Conservation (phyloP, 2,113 vertebrate species). For the Melanerpes formicivorus region DNA sequence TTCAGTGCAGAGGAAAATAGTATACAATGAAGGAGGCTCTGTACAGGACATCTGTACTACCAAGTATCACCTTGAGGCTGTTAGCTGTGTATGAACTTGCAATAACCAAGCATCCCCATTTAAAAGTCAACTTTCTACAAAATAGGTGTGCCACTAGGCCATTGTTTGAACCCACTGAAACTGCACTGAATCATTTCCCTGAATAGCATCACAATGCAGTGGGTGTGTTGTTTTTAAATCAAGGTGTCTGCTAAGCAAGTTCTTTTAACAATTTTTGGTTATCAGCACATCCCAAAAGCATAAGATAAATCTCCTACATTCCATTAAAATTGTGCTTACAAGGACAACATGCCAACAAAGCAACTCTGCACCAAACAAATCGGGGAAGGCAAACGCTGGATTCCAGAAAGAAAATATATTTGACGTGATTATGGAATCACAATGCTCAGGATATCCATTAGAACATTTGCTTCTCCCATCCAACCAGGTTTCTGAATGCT, state of each 20-base stretch:
- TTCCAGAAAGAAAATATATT: neutral
- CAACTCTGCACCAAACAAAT: neutral
- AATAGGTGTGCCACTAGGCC: constrained; percentile 62
- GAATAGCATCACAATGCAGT: constrained; percentile 61
- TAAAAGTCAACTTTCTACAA: constrained; percentile 56
- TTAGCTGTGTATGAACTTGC: constrained; percentile 30
- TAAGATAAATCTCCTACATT: neutral
- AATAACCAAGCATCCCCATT: constrained; percentile 40
- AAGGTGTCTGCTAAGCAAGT: constrained; percentile 51
- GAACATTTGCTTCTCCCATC: neutral
- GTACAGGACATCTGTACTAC: neutral
- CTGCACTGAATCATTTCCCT: constrained; percentile 67
- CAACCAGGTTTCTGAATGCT: neutral
- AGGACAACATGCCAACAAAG: neutral
- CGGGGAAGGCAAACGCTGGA: neutral
- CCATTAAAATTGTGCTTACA: neutral
- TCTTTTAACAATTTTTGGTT: constrained; percentile 18
- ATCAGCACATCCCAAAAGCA: neutral
- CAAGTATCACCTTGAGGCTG: constrained; percentile 10
- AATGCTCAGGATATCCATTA: neutral
- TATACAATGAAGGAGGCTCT: neutral
- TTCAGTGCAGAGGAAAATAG: neutral
- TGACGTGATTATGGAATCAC: neutral
- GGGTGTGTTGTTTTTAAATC: constrained; percentile 50
- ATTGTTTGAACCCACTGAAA: constrained; percentile 70